These are phyloP conservation scores for Ptychadena robeensis DNA, from an alignment of 2,797 vertebrate genomes.

Conservation along the genomic window DNA sequence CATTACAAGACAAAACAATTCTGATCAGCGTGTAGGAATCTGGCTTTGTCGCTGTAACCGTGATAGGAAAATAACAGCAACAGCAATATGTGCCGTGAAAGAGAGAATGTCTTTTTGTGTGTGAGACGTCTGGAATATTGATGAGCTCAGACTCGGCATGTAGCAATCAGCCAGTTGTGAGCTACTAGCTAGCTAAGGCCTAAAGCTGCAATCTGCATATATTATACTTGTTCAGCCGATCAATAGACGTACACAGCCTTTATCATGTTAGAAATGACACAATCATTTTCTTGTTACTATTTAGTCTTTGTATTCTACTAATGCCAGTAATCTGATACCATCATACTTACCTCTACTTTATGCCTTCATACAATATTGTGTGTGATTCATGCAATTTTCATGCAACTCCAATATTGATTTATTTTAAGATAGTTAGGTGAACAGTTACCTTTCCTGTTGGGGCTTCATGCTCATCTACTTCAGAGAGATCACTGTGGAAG, in stretches of 20 bases:
- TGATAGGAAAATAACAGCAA: neutral
- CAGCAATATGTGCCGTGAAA: neutral
- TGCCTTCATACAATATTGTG: too few species aligned
- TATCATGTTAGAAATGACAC: neutral
- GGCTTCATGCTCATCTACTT: too few species aligned
- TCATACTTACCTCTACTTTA: too few species aligned
- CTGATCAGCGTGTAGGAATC: neutral
- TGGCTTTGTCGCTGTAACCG: neutral
- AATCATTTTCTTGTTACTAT: neutral
- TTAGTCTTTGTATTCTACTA: neutral
- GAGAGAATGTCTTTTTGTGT: neutral
- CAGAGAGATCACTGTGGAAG: too few species aligned
- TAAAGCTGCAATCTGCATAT: neutral
- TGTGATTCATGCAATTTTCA: too few species aligned
- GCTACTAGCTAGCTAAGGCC: neutral
- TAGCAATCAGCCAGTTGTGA: neutral
- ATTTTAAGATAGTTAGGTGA: too few species aligned
- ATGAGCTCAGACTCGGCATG: conserved; percentile 1
- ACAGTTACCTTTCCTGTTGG: too few species aligned
- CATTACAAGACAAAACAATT: conserved; percentile 7
- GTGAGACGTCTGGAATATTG: conserved; percentile 21
- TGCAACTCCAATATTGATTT: too few species aligned
- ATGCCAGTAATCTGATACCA: too few species aligned
- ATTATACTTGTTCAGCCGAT: conserved; percentile 2
- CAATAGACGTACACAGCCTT: neutral